phyloP scores from a whole-genome alignment of 2,113 vertebrate species.

The Myiagra hebetior region DNA sequence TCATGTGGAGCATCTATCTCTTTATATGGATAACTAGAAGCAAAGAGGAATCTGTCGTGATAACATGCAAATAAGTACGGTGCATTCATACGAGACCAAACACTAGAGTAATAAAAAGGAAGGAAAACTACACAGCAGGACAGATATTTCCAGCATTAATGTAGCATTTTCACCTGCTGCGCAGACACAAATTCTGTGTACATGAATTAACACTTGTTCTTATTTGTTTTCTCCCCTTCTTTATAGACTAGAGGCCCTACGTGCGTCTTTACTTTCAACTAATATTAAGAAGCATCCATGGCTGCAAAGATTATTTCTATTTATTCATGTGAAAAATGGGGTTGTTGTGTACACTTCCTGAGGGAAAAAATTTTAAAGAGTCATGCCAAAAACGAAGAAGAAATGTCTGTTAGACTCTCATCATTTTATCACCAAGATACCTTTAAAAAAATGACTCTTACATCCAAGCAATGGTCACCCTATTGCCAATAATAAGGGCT shows the following conservation, averaged over 20 bases:
- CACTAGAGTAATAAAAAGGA: conserved; percentile 29
- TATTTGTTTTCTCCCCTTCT: conserved; percentile 64
- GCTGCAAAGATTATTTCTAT: conserved; percentile 27
- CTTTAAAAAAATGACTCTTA: background rate
- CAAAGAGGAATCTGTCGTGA: background rate
- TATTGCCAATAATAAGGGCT: background rate
- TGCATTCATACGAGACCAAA: conserved; percentile 44
- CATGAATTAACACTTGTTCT: conserved; percentile 57
- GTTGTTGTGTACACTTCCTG: background rate
- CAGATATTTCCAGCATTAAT: conserved; percentile 36
- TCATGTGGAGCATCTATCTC: background rate
- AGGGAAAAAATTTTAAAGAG: background rate
- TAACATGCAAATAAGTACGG: conserved; percentile 42
- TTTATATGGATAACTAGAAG: conserved; percentile 3
- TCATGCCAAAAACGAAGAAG: conserved; percentile 1
- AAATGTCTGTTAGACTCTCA: background rate
- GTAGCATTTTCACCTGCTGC: conserved; percentile 39
- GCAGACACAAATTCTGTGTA: conserved; percentile 15
- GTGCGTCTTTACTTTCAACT: background rate
- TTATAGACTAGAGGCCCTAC: background rate
- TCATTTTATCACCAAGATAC: background rate
- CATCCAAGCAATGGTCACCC: background rate
- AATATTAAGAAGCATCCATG: background rate
- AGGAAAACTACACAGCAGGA: conserved; percentile 48
- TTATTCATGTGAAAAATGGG: conserved; percentile 5